Evolutionary conservation across 2,797 vertebrate genomes (phyloP), one percentile per base, ranked within the genome.

Genomic region (Tachyglossus aculeatus): DNA sequence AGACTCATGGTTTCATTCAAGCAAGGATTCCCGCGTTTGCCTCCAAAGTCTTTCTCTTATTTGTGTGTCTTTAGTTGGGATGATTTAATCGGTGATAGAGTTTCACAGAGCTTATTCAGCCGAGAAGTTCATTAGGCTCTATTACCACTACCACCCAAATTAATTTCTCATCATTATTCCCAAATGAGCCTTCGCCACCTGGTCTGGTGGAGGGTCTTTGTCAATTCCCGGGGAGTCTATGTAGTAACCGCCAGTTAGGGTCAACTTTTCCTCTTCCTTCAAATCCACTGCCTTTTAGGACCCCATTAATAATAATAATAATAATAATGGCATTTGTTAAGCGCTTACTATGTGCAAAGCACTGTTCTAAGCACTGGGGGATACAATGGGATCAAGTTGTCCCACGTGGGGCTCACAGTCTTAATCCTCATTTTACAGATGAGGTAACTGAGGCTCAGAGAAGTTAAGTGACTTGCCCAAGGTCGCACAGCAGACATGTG

Each of bases 71-170:
- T 80, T 83, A 50, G 33, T 54, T 65, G 63, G 39, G 24, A 67
- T 85, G 82, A 39, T 55, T 65, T 71, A 77, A 72, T 69, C 59
- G 65, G 11, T 11, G 72, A 61, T 31, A 44, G 5, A 68, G 54
- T 78, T 86, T 82, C 45, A 60, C 56, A 33, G 68, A 81, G 50
- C 52, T 21, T 78, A 39, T 66, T 85, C 71, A 78, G n/a, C 14
- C 51, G 39, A 44, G 33, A 87, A 79, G 71, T 59, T 62, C 14
- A 78, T 84, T 86, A 83, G 74, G 40, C 53, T n/a, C 14, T 75
- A 22, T 53, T 63, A 75, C 7, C 43, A 58, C 2, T 2, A 74
- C 21, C 72, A 50, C 32, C 54, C 50, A 60, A 69, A 80, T 71
- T 77, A 87, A 78, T 57, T 32, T 38, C 10, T 81, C 13, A 2